These are phyloP conservation scores for Trachelus tabidus DNA, from an alignment of 2,888 invertebrate genomes.

Conservation along the genomic window DNA sequence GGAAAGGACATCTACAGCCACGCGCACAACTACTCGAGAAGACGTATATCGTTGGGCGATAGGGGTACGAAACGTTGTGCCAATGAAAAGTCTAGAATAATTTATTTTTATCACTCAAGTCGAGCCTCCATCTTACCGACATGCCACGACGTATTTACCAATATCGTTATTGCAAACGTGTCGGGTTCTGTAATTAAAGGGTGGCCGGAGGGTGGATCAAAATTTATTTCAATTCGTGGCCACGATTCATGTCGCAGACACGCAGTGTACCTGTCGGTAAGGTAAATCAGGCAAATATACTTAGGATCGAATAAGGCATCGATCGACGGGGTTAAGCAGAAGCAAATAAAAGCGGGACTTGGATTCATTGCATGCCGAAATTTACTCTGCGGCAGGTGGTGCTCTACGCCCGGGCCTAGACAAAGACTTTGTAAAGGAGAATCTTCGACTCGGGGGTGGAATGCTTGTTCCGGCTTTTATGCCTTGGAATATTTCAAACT, in stretches of 20 bases:
- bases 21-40: too few relatives aligned
- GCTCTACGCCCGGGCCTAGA: constrained; percentile 13
- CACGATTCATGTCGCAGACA: neutral
- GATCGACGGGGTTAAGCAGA: neutral
- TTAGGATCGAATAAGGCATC: neutral
- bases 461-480: constrained; percentile 21
- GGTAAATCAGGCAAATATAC: neutral
- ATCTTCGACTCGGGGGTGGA: constrained; percentile 14
- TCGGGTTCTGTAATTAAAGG: neutral
- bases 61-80: too few relatives aligned
- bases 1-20: neutral
- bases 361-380: constrained; percentile 22
- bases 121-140: too few relatives aligned
- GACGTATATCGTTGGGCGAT: too few relatives aligned
- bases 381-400: constrained; percentile 18
- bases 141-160: neutral
- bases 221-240: neutral
- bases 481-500: neutral
- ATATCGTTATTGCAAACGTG: neutral
- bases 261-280: neutral
- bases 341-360: constrained; percentile 19
- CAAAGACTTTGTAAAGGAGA: constrained; percentile 15
- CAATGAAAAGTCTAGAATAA: too few relatives aligned
- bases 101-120: too few relatives aligned
- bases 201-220: neutral